Conservation (phyloP, 1,140 invertebrate genomes). For the Vollenhovia emeryi region DNA sequence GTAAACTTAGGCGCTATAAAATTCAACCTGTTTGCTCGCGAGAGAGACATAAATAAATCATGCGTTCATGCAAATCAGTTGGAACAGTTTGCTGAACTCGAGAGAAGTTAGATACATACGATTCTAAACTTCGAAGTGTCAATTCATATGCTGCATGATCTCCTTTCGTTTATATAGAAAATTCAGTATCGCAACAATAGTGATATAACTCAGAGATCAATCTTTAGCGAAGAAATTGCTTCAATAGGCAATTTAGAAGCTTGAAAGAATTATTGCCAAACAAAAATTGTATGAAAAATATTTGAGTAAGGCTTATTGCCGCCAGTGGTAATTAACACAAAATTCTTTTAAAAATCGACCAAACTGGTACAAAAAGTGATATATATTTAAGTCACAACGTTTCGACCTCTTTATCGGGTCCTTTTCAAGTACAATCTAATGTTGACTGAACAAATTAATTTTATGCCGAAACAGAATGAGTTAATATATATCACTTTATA, state of each 20-base stretch:
- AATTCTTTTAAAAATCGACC: no score
- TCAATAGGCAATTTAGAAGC: background rate
- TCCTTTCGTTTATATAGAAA: background rate
- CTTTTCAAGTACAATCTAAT: no score
- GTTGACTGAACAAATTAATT: no score
- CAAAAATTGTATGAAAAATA: background rate
- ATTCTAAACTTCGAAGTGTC: slow-evolving; percentile 25
- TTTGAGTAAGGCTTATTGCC: no score
- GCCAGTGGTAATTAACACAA: no score
- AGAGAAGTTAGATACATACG: background rate
- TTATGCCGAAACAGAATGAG: no score
- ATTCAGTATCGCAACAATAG: background rate
- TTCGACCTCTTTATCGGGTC: no score
- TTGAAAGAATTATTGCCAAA: background rate
- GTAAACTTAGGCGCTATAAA: slow-evolving; percentile 74
- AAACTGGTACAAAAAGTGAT: no score
- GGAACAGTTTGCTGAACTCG: slow-evolving; percentile 18
- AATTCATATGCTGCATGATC: slow-evolving; percentile 22
- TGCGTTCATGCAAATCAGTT: slow-evolving; percentile 71
- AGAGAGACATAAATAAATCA: slow-evolving; percentile 76
- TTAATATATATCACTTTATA: no score
- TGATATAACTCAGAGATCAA: background rate
- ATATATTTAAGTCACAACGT: no score
- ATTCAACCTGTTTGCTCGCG: slow-evolving; percentile 72
- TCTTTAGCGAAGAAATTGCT: background rate